Evolutionary conservation across 2,797 vertebrate genomes (phyloP).

Genomic region (Poeciliopsis presidionis): DNA sequence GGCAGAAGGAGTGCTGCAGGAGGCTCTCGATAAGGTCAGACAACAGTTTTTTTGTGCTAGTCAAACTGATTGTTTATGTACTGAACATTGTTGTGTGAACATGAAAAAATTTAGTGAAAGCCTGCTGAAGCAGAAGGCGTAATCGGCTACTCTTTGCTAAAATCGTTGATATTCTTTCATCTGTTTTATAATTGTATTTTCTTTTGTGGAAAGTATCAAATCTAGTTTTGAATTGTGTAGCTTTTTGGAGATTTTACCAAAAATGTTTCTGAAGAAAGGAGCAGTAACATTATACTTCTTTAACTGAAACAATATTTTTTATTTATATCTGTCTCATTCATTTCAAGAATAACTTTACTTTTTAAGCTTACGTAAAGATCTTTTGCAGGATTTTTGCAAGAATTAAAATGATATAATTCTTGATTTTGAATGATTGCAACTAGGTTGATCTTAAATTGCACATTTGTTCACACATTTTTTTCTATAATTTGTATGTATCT

Average conservation of each 20-base stretch:
- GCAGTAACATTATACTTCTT: neutral
- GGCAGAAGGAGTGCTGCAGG: conserved; percentile 91
- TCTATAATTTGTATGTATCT: too few relatives aligned
- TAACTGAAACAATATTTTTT: too few relatives aligned
- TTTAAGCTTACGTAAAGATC: too few relatives aligned
- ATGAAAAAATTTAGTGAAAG: neutral
- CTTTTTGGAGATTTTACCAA: neutral
- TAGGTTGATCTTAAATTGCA: too few relatives aligned
- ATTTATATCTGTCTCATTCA: too few relatives aligned
- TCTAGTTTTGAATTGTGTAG: neutral
- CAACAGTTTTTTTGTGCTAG: neutral
- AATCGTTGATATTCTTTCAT: neutral
- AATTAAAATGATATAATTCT: too few relatives aligned
- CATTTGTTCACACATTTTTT: too few relatives aligned
- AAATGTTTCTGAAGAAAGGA: neutral
- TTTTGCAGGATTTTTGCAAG: too few relatives aligned
- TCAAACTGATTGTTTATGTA: neutral
- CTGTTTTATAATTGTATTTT: too few relatives aligned
- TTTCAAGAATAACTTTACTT: too few relatives aligned
- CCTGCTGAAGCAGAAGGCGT: neutral
- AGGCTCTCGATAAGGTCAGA: conserved; percentile 93
- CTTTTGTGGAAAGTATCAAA: neutral
- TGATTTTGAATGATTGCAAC: too few relatives aligned
- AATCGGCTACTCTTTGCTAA: neutral
- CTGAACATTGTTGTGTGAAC: neutral